Evolutionary conservation across 2,797 vertebrate species (phyloP), one percentile per base, ranked within the genome.

Genomic region (Tamandua tetradactyla): DNA sequence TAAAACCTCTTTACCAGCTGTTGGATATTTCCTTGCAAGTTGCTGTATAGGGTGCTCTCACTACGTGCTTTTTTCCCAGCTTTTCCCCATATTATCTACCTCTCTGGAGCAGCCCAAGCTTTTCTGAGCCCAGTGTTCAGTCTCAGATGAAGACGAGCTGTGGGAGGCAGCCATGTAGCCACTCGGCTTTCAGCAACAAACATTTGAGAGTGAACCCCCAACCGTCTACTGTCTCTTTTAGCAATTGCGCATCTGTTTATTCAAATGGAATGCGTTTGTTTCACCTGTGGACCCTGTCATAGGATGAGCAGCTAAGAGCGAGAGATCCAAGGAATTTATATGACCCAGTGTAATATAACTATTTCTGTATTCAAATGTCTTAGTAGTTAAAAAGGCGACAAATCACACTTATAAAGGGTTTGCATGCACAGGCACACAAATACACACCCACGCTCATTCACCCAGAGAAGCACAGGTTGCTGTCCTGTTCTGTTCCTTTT

Each of bases 401-500:
- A 37, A 20, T 17, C 2, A 5, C 88, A 64, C 64, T 91, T 89
- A 27, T 49, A 57, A 79, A 30, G 81, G 20, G 15, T 66, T 35
- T 25, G 11, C 37, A 2, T 25, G 4, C n/a, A 9, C 4, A n/a
- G 1, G 2, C 9, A 0, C 10, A 5, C 52, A 52, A 76, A 27
- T 35, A 14, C 18, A 27, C 52, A 89, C 84, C 89, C 89, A 91
- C 71, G 83, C 69, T 27, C 42, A 82, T 59, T 79, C 91, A 35
- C 62, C 68, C 3, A 64, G 91, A 93, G 79, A 92, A 89, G 71
- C 92, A 69, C 37, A 94, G 71, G 61, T 85, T 84, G 75, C 97
- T 89, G 89, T 75, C 94, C 86, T 66, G 75, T 93, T 97, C 93
- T 85, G 80, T 96, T 90, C 79, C 75, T 96, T 96, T 93, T 89